Conservation (phyloP, 1,140 invertebrate species). For the Holcopasites calliopsidis region DNA sequence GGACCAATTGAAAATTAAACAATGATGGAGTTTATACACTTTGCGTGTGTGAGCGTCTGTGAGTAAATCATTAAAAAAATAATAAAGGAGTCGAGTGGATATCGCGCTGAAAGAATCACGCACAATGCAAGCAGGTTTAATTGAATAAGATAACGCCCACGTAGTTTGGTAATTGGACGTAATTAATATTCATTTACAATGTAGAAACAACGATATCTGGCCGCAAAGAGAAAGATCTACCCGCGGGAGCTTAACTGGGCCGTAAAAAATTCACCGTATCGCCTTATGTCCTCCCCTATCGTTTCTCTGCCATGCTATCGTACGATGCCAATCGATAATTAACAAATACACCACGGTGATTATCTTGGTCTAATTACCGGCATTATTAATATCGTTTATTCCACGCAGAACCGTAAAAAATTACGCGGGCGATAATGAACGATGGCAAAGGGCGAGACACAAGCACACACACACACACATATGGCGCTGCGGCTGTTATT, state of each 20-base stretch:
- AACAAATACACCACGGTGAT: slow-evolving; percentile 36
- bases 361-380: slow-evolving; percentile 56
- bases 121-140: background rate
- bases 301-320: background rate
- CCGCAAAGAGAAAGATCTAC: background rate
- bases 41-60: too few relatives aligned
- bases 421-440: slow-evolving; percentile 54
- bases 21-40: too few relatives aligned
- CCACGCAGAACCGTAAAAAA: slow-evolving; percentile 56
- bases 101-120: background rate
- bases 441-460: slow-evolving; percentile 56
- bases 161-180: background rate
- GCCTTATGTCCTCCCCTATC: background rate
- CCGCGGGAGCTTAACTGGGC: background rate
- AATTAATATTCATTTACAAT: slow-evolving; percentile 36
- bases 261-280: slow-evolving; percentile 32
- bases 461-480: too few relatives aligned
- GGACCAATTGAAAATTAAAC: background rate
- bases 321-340: slow-evolving; percentile 39
- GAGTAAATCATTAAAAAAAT: too few relatives aligned
- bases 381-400: slow-evolving; percentile 60
- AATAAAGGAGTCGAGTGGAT: too few relatives aligned
- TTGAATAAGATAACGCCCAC: slow-evolving; percentile 10
- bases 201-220: background rate
- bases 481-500: slow-evolving; percentile 53